Conservation (phyloP, 2,797 vertebrate genomes). For the Artibeus jamaicensis region DNA sequence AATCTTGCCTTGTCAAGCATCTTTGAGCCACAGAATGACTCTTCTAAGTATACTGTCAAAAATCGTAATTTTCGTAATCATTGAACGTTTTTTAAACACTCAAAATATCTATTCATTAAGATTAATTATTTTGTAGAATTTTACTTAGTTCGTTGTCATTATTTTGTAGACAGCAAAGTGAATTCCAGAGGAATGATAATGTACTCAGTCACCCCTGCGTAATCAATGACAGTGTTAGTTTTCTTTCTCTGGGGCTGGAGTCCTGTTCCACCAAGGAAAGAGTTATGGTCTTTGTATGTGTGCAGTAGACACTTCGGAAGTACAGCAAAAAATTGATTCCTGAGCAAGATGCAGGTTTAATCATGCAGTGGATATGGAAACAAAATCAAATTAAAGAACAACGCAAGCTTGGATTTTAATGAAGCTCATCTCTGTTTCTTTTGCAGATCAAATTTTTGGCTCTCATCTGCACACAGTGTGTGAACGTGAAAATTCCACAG, state of each 20-base stretch:
- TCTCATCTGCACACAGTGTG: constrained; percentile 91
- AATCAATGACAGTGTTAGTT: constrained; percentile 34
- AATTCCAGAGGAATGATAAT: constrained; percentile 46
- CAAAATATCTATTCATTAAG: not conserved
- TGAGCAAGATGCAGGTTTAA: constrained; percentile 68
- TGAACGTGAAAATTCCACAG: constrained; percentile 89
- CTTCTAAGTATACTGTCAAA: not conserved
- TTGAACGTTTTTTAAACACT: constrained; percentile 7
- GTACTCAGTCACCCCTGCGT: not conserved
- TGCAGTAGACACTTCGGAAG: constrained; percentile 45
- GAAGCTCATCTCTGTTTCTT: constrained; percentile 76
- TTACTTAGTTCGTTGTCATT: constrained; percentile 5
- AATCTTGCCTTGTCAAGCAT: not conserved
- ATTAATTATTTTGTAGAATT: not conserved
- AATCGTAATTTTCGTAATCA: not conserved
- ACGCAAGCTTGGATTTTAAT: constrained; percentile 73
- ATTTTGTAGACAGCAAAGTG: constrained; percentile 4
- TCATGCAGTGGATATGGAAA: constrained; percentile 57
- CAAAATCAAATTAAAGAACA: constrained; percentile 74
- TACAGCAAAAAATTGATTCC: constrained; percentile 69
- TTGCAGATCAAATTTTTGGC: constrained; percentile 94
- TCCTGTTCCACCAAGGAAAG: constrained; percentile 16
- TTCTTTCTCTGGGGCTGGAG: constrained; percentile 26
- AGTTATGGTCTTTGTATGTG: constrained; percentile 22
- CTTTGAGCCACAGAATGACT: not conserved